Percentiles rank a stretch among this genome's conserved stretches.
Conservation (phyloP, 2,113 vertebrate species). For the Melanerpes aurifrons region DNA sequence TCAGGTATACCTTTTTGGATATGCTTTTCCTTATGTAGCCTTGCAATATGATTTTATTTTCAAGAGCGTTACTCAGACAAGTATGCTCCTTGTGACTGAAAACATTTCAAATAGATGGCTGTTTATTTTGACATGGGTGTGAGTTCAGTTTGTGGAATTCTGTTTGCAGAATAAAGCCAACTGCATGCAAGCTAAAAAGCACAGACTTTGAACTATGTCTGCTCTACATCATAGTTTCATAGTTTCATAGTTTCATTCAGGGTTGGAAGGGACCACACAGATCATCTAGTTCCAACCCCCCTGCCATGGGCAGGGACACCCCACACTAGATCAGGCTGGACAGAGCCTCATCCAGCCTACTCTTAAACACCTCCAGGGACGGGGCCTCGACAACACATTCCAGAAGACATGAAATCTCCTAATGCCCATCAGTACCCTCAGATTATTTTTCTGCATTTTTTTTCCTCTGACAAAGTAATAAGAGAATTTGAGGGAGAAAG, state of each 20-base stretch:
- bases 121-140: neutral
- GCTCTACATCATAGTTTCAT: neutral
- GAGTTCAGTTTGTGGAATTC: neutral
- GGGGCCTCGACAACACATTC: no score
- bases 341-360: no score
- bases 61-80: neutral
- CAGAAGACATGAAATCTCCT: neutral
- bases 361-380: no score
- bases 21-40: neutral
- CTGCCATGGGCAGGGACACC: no score
- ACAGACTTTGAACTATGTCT: neutral
- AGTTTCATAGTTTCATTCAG: no score
- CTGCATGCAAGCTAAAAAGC: neutral
- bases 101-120: neutral
- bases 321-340: no score
- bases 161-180: neutral
- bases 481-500: neutral
- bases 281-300: no score
- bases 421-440: neutral
- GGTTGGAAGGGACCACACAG: no score
- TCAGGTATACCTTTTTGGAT: slow-evolving; percentile 68
- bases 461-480: neutral
- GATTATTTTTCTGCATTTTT: neutral
- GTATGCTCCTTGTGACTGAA: neutral
- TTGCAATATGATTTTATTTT: neutral